Percentiles rank a stretch among this genome's conserved stretches.
Conservation (phyloP, 2,888 invertebrate genomes). For the Xestoiulus laeticollis region DNA sequence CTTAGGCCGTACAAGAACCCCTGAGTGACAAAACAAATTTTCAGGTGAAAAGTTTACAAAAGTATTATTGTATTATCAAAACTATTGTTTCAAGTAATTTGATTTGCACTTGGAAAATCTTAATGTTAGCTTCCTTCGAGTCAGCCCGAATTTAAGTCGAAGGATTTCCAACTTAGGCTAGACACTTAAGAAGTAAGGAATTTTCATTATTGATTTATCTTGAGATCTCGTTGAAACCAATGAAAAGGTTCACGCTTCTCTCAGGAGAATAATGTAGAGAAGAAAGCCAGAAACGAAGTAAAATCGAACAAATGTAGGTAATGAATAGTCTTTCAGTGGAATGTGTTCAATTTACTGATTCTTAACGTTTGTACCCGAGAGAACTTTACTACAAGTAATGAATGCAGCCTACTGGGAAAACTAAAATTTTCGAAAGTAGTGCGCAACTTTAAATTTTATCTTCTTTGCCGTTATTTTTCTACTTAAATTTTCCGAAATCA, state of each 20-base stretch:
- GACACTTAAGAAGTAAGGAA: background rate
- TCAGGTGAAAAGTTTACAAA: background rate
- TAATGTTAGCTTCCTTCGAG: background rate
- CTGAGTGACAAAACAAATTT: background rate
- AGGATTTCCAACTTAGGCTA: background rate
- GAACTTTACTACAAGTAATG: background rate
- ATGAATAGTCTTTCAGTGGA: background rate
- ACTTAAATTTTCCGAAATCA: background rate
- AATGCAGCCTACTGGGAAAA: no score
- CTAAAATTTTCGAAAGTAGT: background rate
- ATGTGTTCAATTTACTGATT: background rate
- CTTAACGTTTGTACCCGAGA: background rate
- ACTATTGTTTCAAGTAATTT: background rate
- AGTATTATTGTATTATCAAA: background rate
- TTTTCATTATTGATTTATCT: slow-evolving; percentile 9
- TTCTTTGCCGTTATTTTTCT: background rate
- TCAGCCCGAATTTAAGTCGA: background rate
- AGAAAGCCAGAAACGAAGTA: background rate
- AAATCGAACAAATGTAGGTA: background rate
- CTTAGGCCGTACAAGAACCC: background rate
- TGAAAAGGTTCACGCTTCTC: background rate
- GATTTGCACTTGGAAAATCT: background rate
- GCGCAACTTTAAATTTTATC: background rate
- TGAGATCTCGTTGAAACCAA: background rate
- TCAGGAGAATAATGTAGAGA: background rate